A percentile compares a stretch with the other conserved stretches of the same genome.
phyloP scores from a whole-genome alignment of 2,113 vertebrate species.

The Xenotilapia caudafasciata region DNA sequence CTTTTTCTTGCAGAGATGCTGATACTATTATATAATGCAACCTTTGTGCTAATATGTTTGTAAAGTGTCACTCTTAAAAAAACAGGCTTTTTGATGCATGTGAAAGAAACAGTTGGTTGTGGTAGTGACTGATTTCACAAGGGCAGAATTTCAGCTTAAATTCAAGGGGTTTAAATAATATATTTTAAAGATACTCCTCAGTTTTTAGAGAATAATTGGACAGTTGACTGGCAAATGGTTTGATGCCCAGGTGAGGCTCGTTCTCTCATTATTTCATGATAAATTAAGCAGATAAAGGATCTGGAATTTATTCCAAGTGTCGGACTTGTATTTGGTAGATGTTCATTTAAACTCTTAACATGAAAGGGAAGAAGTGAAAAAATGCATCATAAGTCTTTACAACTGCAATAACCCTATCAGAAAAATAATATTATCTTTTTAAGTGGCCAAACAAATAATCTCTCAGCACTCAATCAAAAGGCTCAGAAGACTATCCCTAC shows the following conservation, averaged over 20 bases:
- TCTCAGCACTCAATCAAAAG: not conserved
- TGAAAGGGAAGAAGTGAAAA: not conserved
- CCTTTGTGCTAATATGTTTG: not conserved
- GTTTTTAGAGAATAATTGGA: not conserved
- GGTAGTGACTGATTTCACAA: not conserved
- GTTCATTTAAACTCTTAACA: not conserved
- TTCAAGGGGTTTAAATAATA: not conserved
- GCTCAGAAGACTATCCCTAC: not conserved
- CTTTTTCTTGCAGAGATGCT: not conserved
- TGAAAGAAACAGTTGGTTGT: not conserved
- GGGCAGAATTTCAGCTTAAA: not conserved
- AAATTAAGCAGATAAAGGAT: not conserved
- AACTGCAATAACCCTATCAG: not conserved
- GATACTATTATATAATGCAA: not conserved
- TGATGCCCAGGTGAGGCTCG: not conserved
- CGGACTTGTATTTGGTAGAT: not conserved
- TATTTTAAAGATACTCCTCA: not conserved
- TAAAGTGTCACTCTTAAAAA: not conserved
- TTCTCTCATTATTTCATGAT: not conserved
- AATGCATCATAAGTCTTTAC: not conserved
- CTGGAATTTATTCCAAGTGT: not conserved
- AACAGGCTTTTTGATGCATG: not conserved
- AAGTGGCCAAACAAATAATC: not conserved
- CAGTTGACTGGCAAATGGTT: not conserved
- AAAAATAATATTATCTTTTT: not conserved